These are phyloP conservation scores for Bombus breviceps DNA, from an alignment of 1,140 invertebrate genomes.

Conservation along the genomic window DNA sequence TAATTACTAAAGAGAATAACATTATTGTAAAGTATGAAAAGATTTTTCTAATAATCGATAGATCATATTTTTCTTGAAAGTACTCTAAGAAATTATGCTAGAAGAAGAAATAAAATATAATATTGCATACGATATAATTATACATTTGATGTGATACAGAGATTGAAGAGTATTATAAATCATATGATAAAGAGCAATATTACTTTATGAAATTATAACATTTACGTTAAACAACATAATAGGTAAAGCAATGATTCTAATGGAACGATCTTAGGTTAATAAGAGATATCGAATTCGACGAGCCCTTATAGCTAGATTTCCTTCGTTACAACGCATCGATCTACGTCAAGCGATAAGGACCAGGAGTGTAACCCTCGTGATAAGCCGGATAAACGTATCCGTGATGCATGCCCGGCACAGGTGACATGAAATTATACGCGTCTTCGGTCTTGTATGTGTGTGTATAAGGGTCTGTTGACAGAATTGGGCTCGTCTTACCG, in stretches of 20 bases:
- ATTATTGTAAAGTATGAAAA: background rate
- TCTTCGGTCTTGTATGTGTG: constrained; percentile 48
- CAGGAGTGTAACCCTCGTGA: constrained; percentile 44
- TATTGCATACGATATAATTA: background rate
- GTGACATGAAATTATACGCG: constrained; percentile 44
- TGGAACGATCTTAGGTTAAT: background rate
- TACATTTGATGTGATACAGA: background rate
- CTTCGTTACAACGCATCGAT: constrained; percentile 42
- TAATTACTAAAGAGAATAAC: no score
- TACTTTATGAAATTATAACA: background rate
- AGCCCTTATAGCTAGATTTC: constrained; percentile 3
- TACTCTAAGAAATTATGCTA: background rate
- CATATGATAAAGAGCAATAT: background rate
- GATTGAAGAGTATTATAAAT: background rate
- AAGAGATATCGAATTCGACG: background rate
- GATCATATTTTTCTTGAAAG: no score
- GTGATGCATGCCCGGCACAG: constrained; percentile 39
- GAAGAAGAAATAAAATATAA: background rate
- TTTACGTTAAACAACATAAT: background rate
- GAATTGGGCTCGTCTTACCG: constrained; percentile 87
- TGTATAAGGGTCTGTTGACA: constrained; percentile 64
- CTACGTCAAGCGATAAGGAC: constrained; percentile 55
- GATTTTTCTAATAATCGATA: no score
- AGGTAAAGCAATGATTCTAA: background rate
- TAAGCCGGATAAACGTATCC: constrained; percentile 51